Evolutionary conservation across 2,797 vertebrate genomes (phyloP), one percentile per base, ranked within the genome.

Genomic region (Micropoecilia bifurca): DNA sequence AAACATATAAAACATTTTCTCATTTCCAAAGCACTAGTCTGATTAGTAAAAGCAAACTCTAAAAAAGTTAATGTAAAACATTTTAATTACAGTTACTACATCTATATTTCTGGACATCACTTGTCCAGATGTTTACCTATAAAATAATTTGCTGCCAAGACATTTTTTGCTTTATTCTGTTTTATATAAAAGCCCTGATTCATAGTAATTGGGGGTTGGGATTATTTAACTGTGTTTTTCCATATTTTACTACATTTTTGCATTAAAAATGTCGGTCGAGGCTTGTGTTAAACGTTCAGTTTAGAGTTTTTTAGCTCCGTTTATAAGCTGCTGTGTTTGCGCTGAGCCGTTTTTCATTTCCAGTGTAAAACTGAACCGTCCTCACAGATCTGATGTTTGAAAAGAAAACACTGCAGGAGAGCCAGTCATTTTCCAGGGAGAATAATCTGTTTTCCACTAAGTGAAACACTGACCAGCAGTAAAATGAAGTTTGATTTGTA

Each of bases 391-490:
- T 50, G 47, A 72, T 28, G 14, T 6, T 78, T 57, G 1, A 74
- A 77, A 77, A 83, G 89, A 77, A 88, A 90, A 89, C 81, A 28
- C 50, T 8, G 76, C 81, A 14, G n/a, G 43, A 0, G 25, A 73
- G 83, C 73, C 89, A 84, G 87, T 48, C 50, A 36, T 3, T 81
- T 73, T 83, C 84, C 66, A 45, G 76, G 73, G 85, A 82, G 84
- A 88, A 46, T 50, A 6, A 5, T 33, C 16, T 83, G 84, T 89
- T 87, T 83, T 79, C 55, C 76, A 36, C 25, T 10, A 30, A n/a
- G 82, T 66, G 47, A 76, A 22, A 75, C 48, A 9, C 20, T 22
- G 20, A 50, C 50, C 50, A 30, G 57, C 14, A 77, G 74, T 28
- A 25, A 74, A 46, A 63, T 46, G 48, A 68, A 4, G 20, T 71